A percentile compares a stretch with the other conserved stretches of the same genome.
Evolutionary conservation across 2,888 invertebrate genomes (phyloP).

Genomic region (Myathropa florea): DNA sequence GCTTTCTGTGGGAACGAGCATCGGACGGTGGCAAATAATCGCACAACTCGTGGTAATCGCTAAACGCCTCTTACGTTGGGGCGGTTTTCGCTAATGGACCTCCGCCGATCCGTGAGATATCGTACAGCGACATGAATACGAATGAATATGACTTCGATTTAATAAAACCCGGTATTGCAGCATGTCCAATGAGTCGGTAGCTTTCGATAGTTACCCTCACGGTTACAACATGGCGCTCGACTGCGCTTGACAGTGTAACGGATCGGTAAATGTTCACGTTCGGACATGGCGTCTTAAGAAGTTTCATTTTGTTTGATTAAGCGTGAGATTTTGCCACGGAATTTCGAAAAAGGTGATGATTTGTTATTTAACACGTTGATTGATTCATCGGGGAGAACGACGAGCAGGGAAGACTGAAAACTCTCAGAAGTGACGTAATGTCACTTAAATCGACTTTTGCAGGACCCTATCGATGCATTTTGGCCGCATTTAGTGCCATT

Average conservation of each 20-base stretch:
- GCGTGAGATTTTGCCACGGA: neutral
- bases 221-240: neutral
- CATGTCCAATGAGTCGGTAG: neutral
- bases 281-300: neutral
- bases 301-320: neutral
- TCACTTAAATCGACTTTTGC: too few relatives aligned
- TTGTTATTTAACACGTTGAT: neutral
- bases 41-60: neutral
- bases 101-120: slow-evolving; percentile 34
- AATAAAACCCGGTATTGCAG: slow-evolving; percentile 20
- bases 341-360: neutral
- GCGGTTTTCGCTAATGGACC: slow-evolving; percentile 33
- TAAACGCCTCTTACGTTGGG: slow-evolving; percentile 3
- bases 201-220: neutral
- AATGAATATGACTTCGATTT: slow-evolving; percentile 28
- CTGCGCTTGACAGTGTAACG: neutral
- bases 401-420: neutral
- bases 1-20: slow-evolving; percentile 2
- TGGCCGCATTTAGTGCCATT: too few relatives aligned
- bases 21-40: slow-evolving; percentile 34
- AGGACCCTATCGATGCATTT: too few relatives aligned
- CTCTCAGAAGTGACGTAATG: too few relatives aligned
- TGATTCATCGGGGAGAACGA: neutral
- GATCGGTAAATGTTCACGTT: neutral
- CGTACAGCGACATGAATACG: slow-evolving; percentile 3